A percentile compares a stretch with the other conserved stretches of the same genome.
These are phyloP conservation scores for Poeciliopsis prolifica DNA, from an alignment of 2,113 vertebrate genomes.

Conservation along the genomic window DNA sequence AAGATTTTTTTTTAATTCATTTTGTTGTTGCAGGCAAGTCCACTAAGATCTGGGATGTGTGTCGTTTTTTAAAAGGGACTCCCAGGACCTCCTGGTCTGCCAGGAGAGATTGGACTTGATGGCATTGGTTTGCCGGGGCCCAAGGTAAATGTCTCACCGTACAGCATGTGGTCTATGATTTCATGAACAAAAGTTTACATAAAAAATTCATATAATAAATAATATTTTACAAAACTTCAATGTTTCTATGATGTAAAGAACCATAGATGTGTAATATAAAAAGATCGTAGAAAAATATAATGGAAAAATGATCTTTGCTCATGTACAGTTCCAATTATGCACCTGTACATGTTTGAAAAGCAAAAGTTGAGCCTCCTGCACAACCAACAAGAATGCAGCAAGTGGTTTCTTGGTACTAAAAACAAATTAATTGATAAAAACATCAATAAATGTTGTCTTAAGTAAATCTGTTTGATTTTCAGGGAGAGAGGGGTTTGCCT, in stretches of 20 bases:
- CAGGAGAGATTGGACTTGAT: slow-evolving; percentile 81
- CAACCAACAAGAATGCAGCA: no score
- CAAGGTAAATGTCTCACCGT: slow-evolving; percentile 79
- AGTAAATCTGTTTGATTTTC: slow-evolving; percentile 23
- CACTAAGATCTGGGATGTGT: not conserved
- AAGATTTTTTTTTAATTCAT: not conserved
- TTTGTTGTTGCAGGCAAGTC: not conserved
- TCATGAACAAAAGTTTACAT: no score
- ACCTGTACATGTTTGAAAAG: no score
- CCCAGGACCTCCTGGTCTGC: slow-evolving; percentile 77
- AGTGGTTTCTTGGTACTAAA: no score
- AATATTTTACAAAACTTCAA: no score
- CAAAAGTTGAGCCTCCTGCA: no score
- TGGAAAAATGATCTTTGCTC: not conserved
- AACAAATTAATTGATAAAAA: not conserved
- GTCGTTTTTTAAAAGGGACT: slow-evolving; percentile 67
- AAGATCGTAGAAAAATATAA: not conserved
- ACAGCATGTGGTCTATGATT: no score
- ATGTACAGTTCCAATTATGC: no score
- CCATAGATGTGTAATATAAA: not conserved
- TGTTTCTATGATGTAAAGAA: no score
- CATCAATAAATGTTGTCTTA: not conserved
- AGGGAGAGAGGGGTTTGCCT: slow-evolving; percentile 83
- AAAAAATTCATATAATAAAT: no score
- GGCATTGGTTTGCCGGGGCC: slow-evolving; percentile 84